phyloP scores from a whole-genome alignment of 1,140 invertebrate genomes.

The Pomacea maculata region DNA sequence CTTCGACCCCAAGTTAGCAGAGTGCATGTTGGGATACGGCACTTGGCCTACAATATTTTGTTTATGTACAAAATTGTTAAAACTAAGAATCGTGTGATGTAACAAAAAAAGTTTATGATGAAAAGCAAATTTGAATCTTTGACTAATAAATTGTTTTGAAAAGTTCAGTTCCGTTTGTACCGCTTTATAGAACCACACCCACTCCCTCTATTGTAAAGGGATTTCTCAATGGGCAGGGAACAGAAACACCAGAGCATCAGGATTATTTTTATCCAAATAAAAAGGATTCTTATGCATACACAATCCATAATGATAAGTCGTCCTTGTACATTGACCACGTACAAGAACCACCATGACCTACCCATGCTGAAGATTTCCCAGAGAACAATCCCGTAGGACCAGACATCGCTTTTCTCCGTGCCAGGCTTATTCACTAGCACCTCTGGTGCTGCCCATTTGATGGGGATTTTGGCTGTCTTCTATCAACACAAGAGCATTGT shows the following conservation, averaged over 20 bases:
- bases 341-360: background rate
- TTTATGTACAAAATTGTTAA: background rate
- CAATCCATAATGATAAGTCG: no score
- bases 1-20: conserved; percentile 76
- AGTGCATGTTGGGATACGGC: conserved; percentile 81
- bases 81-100: background rate
- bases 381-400: conserved; percentile 55
- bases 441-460: conserved; percentile 36
- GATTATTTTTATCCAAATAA: no score
- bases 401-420: conserved; percentile 50
- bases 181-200: no score
- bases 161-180: no score
- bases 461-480: conserved; percentile 7
- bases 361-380: conserved; percentile 56
- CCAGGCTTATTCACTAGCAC: conserved; percentile 20
- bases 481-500: background rate
- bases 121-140: no score
- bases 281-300: no score
- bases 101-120: background rate
- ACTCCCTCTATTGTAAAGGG: no score
- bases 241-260: no score
- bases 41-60: conserved; percentile 66
- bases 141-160: no score
- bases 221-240: no score
- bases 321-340: no score